Evolutionary conservation across 2,797 vertebrate genomes (phyloP).

Genomic region (Enteromius anoplus): DNA sequence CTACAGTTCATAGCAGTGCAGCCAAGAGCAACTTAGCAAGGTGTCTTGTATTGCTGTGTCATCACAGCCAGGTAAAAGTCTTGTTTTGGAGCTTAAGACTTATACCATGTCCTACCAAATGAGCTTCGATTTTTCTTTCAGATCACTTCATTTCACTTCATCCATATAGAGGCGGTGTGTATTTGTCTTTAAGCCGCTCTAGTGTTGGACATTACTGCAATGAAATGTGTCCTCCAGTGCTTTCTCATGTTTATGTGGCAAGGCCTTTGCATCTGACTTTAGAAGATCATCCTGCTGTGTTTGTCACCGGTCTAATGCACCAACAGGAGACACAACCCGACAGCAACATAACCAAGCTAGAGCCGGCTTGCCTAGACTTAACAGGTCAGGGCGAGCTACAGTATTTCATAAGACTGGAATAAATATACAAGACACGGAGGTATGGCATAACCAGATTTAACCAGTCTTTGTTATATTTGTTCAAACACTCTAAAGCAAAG

Average conservation of each 20-base stretch:
- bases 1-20: not conserved
- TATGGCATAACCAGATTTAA: not conserved
- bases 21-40: not conserved
- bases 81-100: not conserved
- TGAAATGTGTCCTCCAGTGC: slow-evolving; percentile 35
- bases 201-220: slow-evolving; percentile 15
- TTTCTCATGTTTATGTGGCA: slow-evolving; percentile 28
- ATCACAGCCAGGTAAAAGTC: slow-evolving; percentile 2
- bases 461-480: not conserved
- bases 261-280: slow-evolving; percentile 26
- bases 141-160: not conserved
- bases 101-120: not conserved
- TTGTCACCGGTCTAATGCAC: slow-evolving; percentile 37
- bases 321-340: slow-evolving; percentile 34
- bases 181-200: slow-evolving; percentile 26
- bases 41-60: slow-evolving; percentile 5
- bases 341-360: slow-evolving; percentile 42
- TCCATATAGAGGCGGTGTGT: not conserved
- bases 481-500: not conserved
- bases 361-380: slow-evolving; percentile 27
- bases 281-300: slow-evolving; percentile 54
- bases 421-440: slow-evolving; percentile 11
- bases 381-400: slow-evolving; percentile 44
- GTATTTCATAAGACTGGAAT: slow-evolving; percentile 43
- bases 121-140: not conserved